Conservation (phyloP, 1,140 invertebrate genomes). For the Pectinophora gossypiella region DNA sequence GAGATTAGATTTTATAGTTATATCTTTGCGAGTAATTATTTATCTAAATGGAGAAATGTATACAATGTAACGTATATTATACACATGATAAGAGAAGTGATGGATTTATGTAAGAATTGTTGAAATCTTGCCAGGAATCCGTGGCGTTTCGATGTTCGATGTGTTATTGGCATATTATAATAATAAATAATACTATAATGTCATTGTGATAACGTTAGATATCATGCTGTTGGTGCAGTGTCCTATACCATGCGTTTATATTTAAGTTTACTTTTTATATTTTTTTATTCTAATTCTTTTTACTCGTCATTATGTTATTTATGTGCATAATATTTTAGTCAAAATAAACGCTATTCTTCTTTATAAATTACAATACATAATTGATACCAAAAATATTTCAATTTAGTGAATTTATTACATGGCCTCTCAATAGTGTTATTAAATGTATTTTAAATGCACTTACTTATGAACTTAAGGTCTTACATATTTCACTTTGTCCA, state of each 20-base stretch:
- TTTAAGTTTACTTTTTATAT: constrained; percentile 24
- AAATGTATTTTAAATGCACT: constrained; percentile 34
- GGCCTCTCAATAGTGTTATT: constrained; percentile 35
- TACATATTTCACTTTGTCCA: constrained; percentile 29
- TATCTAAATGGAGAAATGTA: constrained; percentile 49
- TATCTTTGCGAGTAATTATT: constrained; percentile 50
- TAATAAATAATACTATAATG: constrained; percentile 40
- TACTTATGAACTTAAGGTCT: constrained; percentile 23
- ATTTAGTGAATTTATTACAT: constrained; percentile 27
- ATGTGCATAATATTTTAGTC: constrained; percentile 31
- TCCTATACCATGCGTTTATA: constrained; percentile 25
- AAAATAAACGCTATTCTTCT: constrained; percentile 11
- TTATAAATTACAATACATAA: constrained; percentile 23
- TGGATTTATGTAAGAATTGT: constrained; percentile 50
- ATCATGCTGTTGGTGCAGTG: constrained; percentile 50
- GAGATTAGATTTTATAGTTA: constrained; percentile 65
- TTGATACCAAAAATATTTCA: constrained; percentile 33
- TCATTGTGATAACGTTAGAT: constrained; percentile 65
- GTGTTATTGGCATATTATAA: constrained; percentile 55
- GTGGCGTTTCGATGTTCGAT: constrained; percentile 55
- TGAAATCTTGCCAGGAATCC: constrained; percentile 58
- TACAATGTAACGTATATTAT: constrained; percentile 51
- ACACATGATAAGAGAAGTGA: constrained; percentile 26
- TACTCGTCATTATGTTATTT: constrained; percentile 16
- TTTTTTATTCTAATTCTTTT: constrained; percentile 24